Evolutionary conservation across 2,113 vertebrate species (phyloP), one percentile per base, ranked within the genome.

Genomic region (Meriones unguiculatus): DNA sequence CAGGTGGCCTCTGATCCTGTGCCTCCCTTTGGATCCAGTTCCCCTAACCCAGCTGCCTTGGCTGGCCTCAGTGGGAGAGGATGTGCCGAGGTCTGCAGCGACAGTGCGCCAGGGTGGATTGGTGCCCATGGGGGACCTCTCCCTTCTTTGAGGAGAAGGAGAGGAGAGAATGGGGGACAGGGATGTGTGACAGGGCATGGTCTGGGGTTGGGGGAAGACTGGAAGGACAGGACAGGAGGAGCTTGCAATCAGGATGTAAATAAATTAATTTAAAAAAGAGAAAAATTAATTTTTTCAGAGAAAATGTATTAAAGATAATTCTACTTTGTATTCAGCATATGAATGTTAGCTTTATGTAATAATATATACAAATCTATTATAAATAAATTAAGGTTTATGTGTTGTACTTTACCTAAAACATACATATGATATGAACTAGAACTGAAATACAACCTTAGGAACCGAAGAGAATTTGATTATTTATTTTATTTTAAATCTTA

Each of bases 391-490:
- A 85, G 73, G 70, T 64, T 78, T 91, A 57, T 14, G 46, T 54
- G 50, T 46, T 30, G 25, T 54, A 87, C 12, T 70, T 65, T 89
- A 80, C 17, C 32, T 73, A 84, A 94, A 94, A 72, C 12, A 72
- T 75, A 92, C 4, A 87, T 28, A 77, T 64, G 41, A 95, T 89
- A 90, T 92, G 15, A 2, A 64, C 52, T 2, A 69, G 32, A 35
- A 80, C 14, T 94, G 10, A 89, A 92, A 95, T 70, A 87, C 59
- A 97, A 82, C 32, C 20, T 82, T 93, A 84, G 35, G 1, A 89
- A 89, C 25, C 85, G 75, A 82, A 54, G 10, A 18, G 0, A 25
- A 93, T 7, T 54, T 52, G 5, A 46, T 2, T 69, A 78, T 22
- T 15, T 38, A 17, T 35, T 54, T 35, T 75, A 77, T 85, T 50